phyloP scores from a whole-genome alignment of 92 coral and sea anemone species.

The Bergia puertoricense region DNA sequence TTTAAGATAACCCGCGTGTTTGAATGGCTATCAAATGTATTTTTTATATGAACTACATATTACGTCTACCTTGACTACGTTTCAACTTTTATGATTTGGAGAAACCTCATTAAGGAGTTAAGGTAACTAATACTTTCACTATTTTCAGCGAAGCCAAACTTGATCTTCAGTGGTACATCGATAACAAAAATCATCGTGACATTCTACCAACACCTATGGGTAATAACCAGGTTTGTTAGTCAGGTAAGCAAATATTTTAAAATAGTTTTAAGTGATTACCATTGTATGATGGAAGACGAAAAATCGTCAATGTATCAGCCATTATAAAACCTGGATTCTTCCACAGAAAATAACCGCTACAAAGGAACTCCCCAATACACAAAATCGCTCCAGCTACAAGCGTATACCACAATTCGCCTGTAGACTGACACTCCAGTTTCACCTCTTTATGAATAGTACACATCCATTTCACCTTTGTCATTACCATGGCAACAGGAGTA shows the following conservation, averaged over 20 bases:
- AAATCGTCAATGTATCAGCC: constrained; percentile 46
- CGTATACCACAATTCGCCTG: constrained; percentile 33
- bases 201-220: neutral
- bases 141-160: too few relatives aligned
- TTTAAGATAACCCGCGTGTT: too few relatives aligned
- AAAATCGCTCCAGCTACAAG: constrained; percentile 48
- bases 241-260: neutral
- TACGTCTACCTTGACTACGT: too few relatives aligned
- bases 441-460: constrained; percentile 40
- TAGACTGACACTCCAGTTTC: constrained; percentile 44
- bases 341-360: constrained; percentile 54
- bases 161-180: too few relatives aligned
- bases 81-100: too few relatives aligned
- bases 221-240: too few relatives aligned
- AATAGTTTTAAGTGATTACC: constrained; percentile 25
- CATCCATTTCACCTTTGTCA: constrained; percentile 46
- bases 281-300: constrained; percentile 64
- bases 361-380: constrained; percentile 54
- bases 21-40: too few relatives aligned
- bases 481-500: constrained; percentile 49
- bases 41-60: too few relatives aligned
- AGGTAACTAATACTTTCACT: too few relatives aligned
- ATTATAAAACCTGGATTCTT: constrained; percentile 54
- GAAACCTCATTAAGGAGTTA: too few relatives aligned
- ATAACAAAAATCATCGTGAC: neutral